phyloP scores from a whole-genome alignment of 37 sponge, comb jelly and placozoan species.

The Cladorhizidae sp. region DNA sequence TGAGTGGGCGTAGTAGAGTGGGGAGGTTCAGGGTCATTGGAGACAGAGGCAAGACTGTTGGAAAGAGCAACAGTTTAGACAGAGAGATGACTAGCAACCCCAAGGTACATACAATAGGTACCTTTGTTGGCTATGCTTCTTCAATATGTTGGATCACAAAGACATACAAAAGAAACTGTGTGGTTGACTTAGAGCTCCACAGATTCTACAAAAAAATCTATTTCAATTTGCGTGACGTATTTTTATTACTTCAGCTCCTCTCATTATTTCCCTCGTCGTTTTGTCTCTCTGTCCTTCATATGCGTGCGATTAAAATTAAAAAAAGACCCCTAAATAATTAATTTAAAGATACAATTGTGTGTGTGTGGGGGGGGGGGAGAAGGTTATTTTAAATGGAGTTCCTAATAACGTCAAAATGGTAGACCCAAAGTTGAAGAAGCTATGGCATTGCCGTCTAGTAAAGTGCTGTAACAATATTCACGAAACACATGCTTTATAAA shows the following conservation, averaged over 20 bases:
- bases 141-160: too few species aligned
- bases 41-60: background rate
- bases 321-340: too few species aligned
- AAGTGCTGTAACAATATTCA: background rate
- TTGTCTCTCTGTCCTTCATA: too few species aligned
- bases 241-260: too few species aligned
- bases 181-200: background rate
- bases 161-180: background rate
- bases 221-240: too few species aligned
- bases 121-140: too few species aligned
- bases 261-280: too few species aligned
- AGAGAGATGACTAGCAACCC: slow-evolving; percentile 42
- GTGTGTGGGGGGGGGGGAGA: background rate
- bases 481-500: too few species aligned
- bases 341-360: too few species aligned
- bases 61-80: slow-evolving; percentile 2
- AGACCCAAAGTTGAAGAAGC: too few species aligned
- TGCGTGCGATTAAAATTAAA: background rate
- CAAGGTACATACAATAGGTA: background rate
- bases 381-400: background rate
- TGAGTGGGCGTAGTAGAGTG: background rate
- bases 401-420: too few species aligned
- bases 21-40: background rate
- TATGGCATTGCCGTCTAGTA: background rate
- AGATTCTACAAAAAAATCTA: too few species aligned